Base-by-base conservation (phyloP, 2,797 vertebrate genomes). In the Periophthalmus magnuspinnatus region DNA sequence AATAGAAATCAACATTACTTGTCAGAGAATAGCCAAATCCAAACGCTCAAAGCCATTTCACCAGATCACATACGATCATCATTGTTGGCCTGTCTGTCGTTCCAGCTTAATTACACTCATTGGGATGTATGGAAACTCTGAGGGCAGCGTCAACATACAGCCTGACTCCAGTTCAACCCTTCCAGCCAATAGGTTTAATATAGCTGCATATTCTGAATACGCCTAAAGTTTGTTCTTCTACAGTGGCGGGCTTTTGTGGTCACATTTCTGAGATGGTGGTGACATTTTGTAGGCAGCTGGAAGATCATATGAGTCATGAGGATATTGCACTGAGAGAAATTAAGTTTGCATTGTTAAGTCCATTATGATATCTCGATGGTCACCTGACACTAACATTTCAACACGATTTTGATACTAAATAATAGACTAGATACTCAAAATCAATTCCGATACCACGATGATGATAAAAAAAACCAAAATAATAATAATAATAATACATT, bases 271-370 rank as follows among this genome's bases (percentile, higher is more conserved):
- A 69, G 54, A 75, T 82, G 48, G 56, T 77, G 70, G 50, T 83
- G 77, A 81, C 84, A 76, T 88, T 88, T 85, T 70, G 72, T 80
- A 10, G 69, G 81, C 82, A 89, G 87, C 83, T 87, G 81, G 87
- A 81, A 67, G 70, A 87, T 72, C 63, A 76, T 84, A 70, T 78
- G 75, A 81, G 71, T 58, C 73, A 69, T 84, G 85, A 28, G 28
- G 75, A 60, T 52, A 66, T 76, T 62, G 52, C 65, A 63, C 54
- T 65, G 32, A 34, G 68, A 50, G 72, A 66, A 48, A 54, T 22
- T 32, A 28, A 33, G 32, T 64, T 64, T 64, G 36, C 56, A 36
- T 16, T 38, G 28, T 32, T 67, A 13, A 28, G 28, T 3, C 28
- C 28, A 28, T 28, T 28, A 28, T 3, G n/a, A n/a, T 28, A 28